Conservation (phyloP, 2,888 invertebrate species). For the Phyllotreta striolata region DNA sequence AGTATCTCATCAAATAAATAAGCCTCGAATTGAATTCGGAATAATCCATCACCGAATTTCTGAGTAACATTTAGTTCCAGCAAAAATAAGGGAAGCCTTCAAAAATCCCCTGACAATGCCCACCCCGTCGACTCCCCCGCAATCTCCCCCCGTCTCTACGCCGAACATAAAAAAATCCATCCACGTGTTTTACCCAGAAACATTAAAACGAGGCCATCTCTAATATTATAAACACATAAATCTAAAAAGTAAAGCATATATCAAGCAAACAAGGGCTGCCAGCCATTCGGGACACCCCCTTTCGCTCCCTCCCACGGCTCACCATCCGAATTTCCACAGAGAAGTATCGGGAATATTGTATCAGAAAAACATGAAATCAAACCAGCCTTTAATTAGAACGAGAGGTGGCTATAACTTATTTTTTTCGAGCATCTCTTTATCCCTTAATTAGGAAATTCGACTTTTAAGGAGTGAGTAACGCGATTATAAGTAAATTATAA, state of each 20-base stretch:
- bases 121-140: constrained; percentile 22
- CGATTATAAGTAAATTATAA: too few relatives aligned
- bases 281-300: constrained; percentile 42
- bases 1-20: too few relatives aligned
- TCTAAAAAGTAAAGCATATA: constrained; percentile 57
- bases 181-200: constrained; percentile 46
- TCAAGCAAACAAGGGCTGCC: constrained; percentile 53
- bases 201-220: constrained; percentile 50
- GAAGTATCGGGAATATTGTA: too few relatives aligned
- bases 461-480: too few relatives aligned
- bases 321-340: constrained; percentile 12
- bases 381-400: too few relatives aligned
- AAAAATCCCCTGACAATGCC: constrained; percentile 26
- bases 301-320: constrained; percentile 48
- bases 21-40: too few relatives aligned
- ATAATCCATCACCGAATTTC: background rate
- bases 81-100: constrained; percentile 30
- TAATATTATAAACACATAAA: constrained; percentile 57
- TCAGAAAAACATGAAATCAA: too few relatives aligned
- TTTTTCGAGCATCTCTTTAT: too few relatives aligned
- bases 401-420: too few relatives aligned
- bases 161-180: constrained; percentile 40
- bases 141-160: constrained; percentile 32
- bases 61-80: constrained; percentile 26
- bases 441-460: too few relatives aligned